Conservation (phyloP, 2,888 invertebrate genomes). For the Acanthoscelides obtectus region DNA sequence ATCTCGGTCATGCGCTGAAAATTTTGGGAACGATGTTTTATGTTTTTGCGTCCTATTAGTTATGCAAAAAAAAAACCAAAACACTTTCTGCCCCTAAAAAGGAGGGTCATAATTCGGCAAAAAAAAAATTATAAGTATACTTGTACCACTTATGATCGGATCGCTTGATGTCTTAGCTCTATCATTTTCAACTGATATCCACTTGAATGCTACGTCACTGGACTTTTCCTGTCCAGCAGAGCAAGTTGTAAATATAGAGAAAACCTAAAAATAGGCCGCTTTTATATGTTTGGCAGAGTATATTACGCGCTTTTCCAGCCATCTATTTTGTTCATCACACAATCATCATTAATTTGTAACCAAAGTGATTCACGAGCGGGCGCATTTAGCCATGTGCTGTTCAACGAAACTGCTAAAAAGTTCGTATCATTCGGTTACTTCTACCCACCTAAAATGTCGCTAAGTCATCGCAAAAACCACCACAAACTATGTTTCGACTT, state of each 20-base stretch:
- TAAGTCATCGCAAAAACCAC: conserved; percentile 26
- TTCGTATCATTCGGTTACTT: conserved; percentile 28
- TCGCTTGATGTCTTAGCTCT: too few relatives aligned
- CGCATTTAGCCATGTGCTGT: conserved; percentile 29
- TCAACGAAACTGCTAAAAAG: conserved; percentile 34
- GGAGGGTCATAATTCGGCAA: too few relatives aligned
- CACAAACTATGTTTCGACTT: conserved; percentile 23
- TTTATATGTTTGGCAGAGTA: background rate
- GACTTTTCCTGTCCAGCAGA: background rate
- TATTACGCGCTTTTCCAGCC: background rate
- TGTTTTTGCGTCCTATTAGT: too few relatives aligned
- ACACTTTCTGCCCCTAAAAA: too few relatives aligned
- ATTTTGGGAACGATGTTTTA: too few relatives aligned
- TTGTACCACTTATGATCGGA: too few relatives aligned
- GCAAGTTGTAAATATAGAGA: background rate
- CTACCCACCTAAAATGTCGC: conserved; percentile 26
- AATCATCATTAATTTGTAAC: conserved; percentile 6
- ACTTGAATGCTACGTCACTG: background rate
- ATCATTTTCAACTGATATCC: too few relatives aligned
- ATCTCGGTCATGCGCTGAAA: too few relatives aligned
- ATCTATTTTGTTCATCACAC: conserved; percentile 8
- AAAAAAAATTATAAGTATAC: too few relatives aligned
- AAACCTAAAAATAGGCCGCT: background rate
- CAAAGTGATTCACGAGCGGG: conserved; percentile 19
- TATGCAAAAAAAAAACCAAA: too few relatives aligned